A percentile compares a stretch with the other conserved stretches of the same genome.
These are phyloP conservation scores for Erpornis zantholeuca DNA, from an alignment of 2,113 vertebrate genomes.

Conservation along the genomic window DNA sequence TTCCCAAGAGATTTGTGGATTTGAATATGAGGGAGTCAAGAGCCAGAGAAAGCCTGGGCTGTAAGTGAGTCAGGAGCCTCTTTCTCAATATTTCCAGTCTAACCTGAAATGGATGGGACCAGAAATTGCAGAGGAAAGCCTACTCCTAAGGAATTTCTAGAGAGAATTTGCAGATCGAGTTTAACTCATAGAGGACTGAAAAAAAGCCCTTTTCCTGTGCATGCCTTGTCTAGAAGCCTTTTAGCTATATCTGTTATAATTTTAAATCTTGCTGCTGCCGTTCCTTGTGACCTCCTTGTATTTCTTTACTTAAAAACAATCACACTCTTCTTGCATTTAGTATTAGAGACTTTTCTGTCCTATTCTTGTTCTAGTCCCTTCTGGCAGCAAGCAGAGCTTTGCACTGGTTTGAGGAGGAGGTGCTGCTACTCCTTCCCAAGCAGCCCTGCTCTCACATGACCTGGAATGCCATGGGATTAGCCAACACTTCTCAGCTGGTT, in stretches of 20 bases:
- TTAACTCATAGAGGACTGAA: neutral
- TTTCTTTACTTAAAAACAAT: neutral
- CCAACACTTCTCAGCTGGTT: neutral
- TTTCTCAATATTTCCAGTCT: conserved; percentile 36
- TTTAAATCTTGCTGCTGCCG: neutral
- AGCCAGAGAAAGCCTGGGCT: neutral
- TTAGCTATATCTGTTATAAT: neutral
- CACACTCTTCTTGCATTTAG: neutral
- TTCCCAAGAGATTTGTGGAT: neutral
- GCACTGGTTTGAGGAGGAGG: neutral
- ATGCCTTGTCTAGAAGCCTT: neutral
- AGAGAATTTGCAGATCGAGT: neutral
- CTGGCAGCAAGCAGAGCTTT: neutral
- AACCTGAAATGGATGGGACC: conserved; percentile 5
- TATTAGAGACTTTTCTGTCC: neutral
- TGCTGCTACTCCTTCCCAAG: neutral
- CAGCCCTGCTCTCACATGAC: neutral
- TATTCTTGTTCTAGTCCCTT: neutral
- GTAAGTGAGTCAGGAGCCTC: neutral
- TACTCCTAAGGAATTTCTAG: neutral
- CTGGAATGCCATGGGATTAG: neutral
- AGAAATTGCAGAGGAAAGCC: neutral
- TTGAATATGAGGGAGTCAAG: neutral
- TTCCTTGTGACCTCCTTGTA: conserved; percentile 2
- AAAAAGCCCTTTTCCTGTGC: neutral